Conservation (phyloP, 1,140 invertebrate genomes). For the Nixonia krombeini region DNA sequence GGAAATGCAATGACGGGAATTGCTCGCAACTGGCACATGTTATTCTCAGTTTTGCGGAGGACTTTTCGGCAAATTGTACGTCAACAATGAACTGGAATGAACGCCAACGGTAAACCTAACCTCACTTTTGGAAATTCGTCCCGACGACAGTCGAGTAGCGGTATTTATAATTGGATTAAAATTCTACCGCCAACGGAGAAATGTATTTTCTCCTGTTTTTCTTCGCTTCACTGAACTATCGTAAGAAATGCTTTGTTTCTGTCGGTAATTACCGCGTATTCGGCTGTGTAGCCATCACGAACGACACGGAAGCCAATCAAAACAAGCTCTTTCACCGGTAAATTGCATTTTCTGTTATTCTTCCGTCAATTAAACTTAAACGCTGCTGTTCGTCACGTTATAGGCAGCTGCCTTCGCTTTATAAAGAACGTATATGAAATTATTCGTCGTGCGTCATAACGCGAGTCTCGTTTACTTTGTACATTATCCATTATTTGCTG, state of each 20-base stretch:
- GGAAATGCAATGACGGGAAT: slow-evolving; percentile 24
- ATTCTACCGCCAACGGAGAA: not conserved
- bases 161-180: too few species aligned
- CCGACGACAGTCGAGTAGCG: too few species aligned
- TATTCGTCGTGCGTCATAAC: slow-evolving; percentile 14
- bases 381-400: not conserved
- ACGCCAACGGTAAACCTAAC: too few species aligned
- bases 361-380: slow-evolving; percentile 61
- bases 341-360: slow-evolving; percentile 55
- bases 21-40: not conserved
- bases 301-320: slow-evolving; percentile 4
- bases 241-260: not conserved
- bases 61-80: too few species aligned
- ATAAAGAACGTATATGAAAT: slow-evolving; percentile 16
- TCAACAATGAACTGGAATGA: too few species aligned
- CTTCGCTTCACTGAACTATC: not conserved
- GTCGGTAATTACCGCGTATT: not conserved
- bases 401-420: not conserved
- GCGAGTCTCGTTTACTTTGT: slow-evolving; percentile 19
- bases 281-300: not conserved
- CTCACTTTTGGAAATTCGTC: too few species aligned
- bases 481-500: slow-evolving; percentile 18
- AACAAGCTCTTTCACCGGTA: slow-evolving; percentile 25
- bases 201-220: not conserved
- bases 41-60: too few species aligned